A percentile compares a stretch with the other conserved stretches of the same genome.
Conservation (phyloP, 2,113 vertebrate genomes). For the Nerophis ophidion region DNA sequence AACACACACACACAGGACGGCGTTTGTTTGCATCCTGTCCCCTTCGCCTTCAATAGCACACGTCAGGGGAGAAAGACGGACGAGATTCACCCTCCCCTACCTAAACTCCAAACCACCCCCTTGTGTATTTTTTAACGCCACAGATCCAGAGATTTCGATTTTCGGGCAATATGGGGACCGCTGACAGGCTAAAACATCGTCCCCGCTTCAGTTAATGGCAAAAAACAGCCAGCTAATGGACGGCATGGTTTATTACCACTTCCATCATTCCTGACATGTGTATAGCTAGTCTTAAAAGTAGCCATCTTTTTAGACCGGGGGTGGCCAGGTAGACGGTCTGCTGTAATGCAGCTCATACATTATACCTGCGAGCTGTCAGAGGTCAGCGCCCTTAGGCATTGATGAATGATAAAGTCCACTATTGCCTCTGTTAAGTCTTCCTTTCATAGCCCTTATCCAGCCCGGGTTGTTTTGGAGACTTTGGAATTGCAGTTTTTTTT, state of each 20-base stretch:
- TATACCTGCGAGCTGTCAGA: constrained; percentile 46
- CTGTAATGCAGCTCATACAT: constrained; percentile 46
- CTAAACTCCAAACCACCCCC: constrained; percentile 59
- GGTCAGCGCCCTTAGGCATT: constrained; percentile 45
- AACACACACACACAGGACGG: constrained; percentile 36
- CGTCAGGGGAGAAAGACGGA: constrained; percentile 50
- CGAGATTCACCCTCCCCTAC: constrained; percentile 50
- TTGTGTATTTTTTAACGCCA: constrained; percentile 59
- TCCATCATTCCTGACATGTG: constrained; percentile 62
- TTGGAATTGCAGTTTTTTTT: constrained; percentile 23
- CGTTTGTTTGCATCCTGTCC: constrained; percentile 61
- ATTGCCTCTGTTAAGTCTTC: constrained; percentile 47
- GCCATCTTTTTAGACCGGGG: constrained; percentile 39
- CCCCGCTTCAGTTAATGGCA: constrained; percentile 42
- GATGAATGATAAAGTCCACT: constrained; percentile 46
- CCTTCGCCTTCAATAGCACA: constrained; percentile 51
- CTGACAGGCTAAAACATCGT: constrained; percentile 53
- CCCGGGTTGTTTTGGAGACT: constrained; percentile 40
- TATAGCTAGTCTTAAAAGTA: constrained; percentile 50
- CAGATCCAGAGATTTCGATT: constrained; percentile 46
- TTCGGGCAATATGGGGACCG: constrained; percentile 39
- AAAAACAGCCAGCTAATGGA: constrained; percentile 59
- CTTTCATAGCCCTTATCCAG: constrained; percentile 39
- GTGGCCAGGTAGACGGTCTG: constrained; percentile 38
- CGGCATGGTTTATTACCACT: constrained; percentile 56